Evolutionary conservation across 2,888 invertebrate species (phyloP).

Genomic region (Temnothorax unifasciatus): DNA sequence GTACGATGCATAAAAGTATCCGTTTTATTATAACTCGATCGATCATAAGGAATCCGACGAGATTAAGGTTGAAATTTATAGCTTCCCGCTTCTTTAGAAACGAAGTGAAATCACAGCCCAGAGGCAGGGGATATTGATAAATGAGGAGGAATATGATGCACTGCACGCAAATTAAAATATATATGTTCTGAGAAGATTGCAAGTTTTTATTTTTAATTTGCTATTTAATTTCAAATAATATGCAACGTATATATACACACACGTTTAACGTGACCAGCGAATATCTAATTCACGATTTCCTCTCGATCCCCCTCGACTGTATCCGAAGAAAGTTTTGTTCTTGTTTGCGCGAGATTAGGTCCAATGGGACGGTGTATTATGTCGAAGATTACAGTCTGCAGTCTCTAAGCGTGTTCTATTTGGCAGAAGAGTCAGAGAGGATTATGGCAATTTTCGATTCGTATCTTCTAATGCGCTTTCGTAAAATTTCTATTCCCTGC

Average conservation of each 20-base stretch:
- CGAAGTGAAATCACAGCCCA: slow-evolving; percentile 16
- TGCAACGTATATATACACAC: not conserved
- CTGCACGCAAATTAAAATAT: not conserved
- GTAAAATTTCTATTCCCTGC: not conserved
- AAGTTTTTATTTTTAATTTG: not conserved
- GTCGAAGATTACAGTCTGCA: slow-evolving; percentile 80
- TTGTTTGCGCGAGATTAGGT: slow-evolving; percentile 45
- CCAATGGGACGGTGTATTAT: slow-evolving; percentile 67
- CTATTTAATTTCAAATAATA: slow-evolving; percentile 2
- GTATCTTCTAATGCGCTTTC: slow-evolving; percentile 64
- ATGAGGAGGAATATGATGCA: not conserved
- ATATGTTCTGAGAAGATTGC: not conserved
- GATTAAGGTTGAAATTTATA: slow-evolving; percentile 1
- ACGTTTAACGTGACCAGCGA: not conserved
- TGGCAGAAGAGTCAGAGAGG: slow-evolving; percentile 49
- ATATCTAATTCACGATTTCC: slow-evolving; percentile 27
- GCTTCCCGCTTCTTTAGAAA: not conserved
- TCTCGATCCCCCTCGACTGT: not conserved
- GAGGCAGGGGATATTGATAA: not conserved
- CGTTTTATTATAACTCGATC: slow-evolving; percentile 31
- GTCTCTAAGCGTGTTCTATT: slow-evolving; percentile 56
- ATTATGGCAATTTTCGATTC: slow-evolving; percentile 75
- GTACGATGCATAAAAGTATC: not conserved
- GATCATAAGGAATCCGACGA: slow-evolving; percentile 10
- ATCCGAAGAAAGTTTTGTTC: slow-evolving; percentile 40